Base-by-base conservation (phyloP, 1,140 invertebrate genomes). In the Lepidurus couesii region DNA sequence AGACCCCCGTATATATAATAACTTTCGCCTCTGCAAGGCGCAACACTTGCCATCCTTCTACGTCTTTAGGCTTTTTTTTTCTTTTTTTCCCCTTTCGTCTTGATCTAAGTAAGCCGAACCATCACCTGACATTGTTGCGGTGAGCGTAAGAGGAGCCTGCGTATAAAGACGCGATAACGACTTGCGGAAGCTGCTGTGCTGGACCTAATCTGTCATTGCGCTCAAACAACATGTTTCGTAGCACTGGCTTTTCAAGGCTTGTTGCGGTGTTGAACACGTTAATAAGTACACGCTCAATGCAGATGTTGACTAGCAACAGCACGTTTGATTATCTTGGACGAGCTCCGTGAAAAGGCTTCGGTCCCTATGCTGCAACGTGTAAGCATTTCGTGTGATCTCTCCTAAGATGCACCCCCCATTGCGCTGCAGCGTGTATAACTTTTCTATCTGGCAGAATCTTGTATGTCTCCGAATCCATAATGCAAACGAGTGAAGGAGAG, bases 261-360 rank as follows among this genome's bases (percentile, higher is more conserved):
- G 53, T 65, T 65, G 53, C 16, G 53, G 8, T 65, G 53, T 65
- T 65, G 21, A 65, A 65, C 53, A 65, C 53, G 53, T 65, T 65
- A 65, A 13, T 65, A 65, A 65, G 13, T 65, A 65, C 53, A 65
- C 53, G 53, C 16, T 65, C 16, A 65, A 65, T 65, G 53, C 21
- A 65, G 21, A 21, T 65, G 53, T 65, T 65, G 53, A 65, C 53
- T 65, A 65, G 53, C 53, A 9, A 9, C 53, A 65, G 53, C 53
- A 65, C 53, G 53, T 65, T 65, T 65, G 53, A 65, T 65, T 65
- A 65, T 65, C 53, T 65, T 65, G 53, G 53, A 65, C 16, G 53
- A 65, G 53, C 53, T 65, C 53, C 53, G 13, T 65, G 53, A 65
- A 65, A 65, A 21, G 53, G 21, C 53, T 65, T 21, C 53, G 53